Conservation (phyloP, 2,888 invertebrate species). For the Buathra laborator region DNA sequence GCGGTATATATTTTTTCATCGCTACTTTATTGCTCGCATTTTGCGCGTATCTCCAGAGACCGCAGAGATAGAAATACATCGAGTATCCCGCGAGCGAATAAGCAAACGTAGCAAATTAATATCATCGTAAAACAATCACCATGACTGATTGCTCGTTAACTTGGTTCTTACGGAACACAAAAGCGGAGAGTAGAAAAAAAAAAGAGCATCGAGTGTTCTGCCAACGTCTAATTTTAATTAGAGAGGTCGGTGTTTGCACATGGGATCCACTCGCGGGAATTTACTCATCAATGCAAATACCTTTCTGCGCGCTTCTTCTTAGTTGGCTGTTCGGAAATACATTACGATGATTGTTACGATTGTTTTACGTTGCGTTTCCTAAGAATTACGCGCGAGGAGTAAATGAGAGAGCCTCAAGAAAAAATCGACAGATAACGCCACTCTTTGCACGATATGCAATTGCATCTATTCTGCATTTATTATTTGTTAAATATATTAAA, state of each 20-base stretch:
- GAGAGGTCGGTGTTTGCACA: conserved; percentile 43
- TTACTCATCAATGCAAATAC: conserved; percentile 63
- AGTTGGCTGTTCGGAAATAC: conserved; percentile 3
- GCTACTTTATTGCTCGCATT: too few species aligned
- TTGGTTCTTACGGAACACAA: conserved; percentile 33
- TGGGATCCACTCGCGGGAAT: conserved; percentile 57
- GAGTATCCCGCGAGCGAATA: conserved; percentile 32
- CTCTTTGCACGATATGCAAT: not conserved
- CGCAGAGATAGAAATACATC: not conserved
- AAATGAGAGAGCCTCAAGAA: not conserved
- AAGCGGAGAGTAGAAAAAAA: conserved; percentile 18
- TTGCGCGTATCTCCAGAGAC: too few species aligned
- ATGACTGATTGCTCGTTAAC: conserved; percentile 73
- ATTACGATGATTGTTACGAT: not conserved
- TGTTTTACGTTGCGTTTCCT: not conserved
- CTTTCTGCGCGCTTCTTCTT: not conserved
- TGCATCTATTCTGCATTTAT: not conserved
- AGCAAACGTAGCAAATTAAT: conserved; percentile 67
- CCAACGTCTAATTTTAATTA: conserved; percentile 66
- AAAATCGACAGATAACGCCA: conserved; percentile 23
- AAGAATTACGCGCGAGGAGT: not conserved
- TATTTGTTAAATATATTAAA: not conserved
- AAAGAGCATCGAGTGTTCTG: conserved; percentile 55
- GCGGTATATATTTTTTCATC: conserved; percentile 39
- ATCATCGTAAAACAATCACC: conserved; percentile 73